Conservation (phyloP, 2,888 invertebrate genomes). For the Drepana falcataria region DNA sequence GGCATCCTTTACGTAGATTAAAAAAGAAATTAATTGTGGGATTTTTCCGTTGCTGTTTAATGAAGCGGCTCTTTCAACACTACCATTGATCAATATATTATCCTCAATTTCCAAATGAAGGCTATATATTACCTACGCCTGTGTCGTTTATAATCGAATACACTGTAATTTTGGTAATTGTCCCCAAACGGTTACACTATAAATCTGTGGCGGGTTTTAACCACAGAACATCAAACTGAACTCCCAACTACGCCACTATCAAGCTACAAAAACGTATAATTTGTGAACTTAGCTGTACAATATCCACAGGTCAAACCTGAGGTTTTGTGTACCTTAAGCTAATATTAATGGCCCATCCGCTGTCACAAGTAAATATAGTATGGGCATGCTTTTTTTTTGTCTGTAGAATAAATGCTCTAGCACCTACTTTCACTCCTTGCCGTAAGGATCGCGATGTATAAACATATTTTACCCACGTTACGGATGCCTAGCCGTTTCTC, state of each 20-base stretch:
- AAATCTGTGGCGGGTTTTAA: constrained; percentile 10
- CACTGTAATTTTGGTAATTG: background rate
- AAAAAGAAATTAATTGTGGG: too few species aligned
- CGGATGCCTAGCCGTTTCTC: too few species aligned
- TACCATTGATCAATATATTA: too few species aligned
- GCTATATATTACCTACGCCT: too few species aligned
- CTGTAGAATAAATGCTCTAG: background rate
- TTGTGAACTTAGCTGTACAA: constrained; percentile 15
- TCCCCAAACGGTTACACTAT: background rate
- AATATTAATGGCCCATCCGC: constrained; percentile 37
- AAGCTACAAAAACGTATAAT: constrained; percentile 21
- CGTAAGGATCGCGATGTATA: too few species aligned
- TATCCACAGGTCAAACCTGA: constrained; percentile 8
- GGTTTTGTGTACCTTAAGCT: constrained; percentile 23
- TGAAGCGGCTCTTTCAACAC: too few species aligned
- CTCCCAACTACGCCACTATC: constrained; percentile 12
- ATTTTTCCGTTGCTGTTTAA: too few species aligned
- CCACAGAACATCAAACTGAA: constrained; percentile 12
- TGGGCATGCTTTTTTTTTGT: constrained; percentile 15
- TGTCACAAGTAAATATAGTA: constrained; percentile 31
- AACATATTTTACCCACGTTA: too few species aligned
- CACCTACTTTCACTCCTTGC: too few species aligned
- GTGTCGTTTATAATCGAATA: background rate
- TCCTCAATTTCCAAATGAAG: too few species aligned
- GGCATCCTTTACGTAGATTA: too few species aligned